These are phyloP conservation scores for Triplophysa bombifrons DNA, from an alignment of 2,797 vertebrate species.

Conservation along the genomic window DNA sequence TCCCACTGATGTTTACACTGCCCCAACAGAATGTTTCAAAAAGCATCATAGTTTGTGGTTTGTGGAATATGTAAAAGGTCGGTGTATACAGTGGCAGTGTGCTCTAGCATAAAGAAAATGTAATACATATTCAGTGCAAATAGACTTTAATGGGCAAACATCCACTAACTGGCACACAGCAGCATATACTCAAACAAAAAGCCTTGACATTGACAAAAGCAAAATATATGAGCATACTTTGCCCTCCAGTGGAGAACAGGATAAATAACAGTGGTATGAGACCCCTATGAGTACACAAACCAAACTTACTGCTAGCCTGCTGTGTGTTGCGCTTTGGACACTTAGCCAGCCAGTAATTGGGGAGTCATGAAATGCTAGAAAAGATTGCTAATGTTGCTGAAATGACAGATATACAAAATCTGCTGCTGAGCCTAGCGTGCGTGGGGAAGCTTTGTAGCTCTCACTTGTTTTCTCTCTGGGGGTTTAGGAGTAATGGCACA, in stretches of 20 bases:
- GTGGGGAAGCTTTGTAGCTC: neutral
- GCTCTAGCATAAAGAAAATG: neutral
- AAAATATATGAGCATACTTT: constrained; percentile 29
- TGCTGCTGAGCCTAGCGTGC: neutral
- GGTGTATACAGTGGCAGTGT: neutral
- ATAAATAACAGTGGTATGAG: neutral
- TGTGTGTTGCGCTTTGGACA: neutral
- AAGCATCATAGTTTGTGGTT: neutral
- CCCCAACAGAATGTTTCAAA: too few species aligned
- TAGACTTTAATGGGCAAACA: neutral
- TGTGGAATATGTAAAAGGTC: neutral
- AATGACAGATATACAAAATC: constrained; percentile 29
- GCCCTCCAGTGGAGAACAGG: constrained; percentile 52
- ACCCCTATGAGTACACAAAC: neutral
- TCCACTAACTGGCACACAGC: neutral
- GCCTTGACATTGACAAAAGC: neutral
- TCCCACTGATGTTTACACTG: too few species aligned
- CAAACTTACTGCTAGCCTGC: neutral
- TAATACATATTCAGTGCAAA: neutral
- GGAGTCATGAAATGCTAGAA: constrained; percentile 30
- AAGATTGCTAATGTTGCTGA: constrained; percentile 19
- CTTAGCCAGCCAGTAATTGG: neutral
- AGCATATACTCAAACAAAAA: neutral
- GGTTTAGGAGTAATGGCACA: constrained; percentile 31
- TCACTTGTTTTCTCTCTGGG: neutral